These are phyloP conservation scores for Hemistola chrysoprasaria DNA, from an alignment of 2,888 invertebrate species.

Conservation along the genomic window DNA sequence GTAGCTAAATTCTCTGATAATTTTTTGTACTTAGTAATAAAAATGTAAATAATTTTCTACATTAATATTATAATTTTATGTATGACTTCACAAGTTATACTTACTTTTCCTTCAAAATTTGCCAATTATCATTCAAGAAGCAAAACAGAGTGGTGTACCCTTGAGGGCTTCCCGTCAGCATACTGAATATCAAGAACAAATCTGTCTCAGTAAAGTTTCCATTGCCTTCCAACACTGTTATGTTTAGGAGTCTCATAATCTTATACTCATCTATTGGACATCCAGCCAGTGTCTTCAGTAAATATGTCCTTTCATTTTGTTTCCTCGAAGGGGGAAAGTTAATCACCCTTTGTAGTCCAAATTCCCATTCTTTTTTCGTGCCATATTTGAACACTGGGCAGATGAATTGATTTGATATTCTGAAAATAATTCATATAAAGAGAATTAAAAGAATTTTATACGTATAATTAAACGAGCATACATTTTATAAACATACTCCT, in stretches of 20 bases:
- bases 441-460: no score
- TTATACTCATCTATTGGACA: conserved; percentile 88
- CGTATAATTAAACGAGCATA: no score
- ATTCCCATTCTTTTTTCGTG: conserved; percentile 90
- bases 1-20: no score
- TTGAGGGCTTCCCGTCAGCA: conserved; percentile 86
- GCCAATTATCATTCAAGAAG: conserved; percentile 88
- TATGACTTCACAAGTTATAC: no score
- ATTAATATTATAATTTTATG: no score
- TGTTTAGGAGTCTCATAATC: conserved; percentile 84
- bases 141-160: conserved; percentile 88
- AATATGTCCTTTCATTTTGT: conserved; percentile 88
- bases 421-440: conserved; percentile 46
- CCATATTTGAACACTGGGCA: conserved; percentile 94
- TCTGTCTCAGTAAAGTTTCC: conserved; percentile 90
- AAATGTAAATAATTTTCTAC: no score
- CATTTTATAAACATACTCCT: no score
- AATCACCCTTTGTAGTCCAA: conserved; percentile 88
- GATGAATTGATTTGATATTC: conserved; percentile 88
- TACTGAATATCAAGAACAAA: conserved; percentile 87
- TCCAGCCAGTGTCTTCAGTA: conserved; percentile 89
- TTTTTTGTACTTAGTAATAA: no score
- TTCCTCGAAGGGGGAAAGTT: conserved; percentile 87
- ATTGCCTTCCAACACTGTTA: conserved; percentile 86
- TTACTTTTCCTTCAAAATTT: conserved; percentile 85